Conservation (phyloP, 64 coral and sea anemone genomes). For the Stylophora pistillata region DNA sequence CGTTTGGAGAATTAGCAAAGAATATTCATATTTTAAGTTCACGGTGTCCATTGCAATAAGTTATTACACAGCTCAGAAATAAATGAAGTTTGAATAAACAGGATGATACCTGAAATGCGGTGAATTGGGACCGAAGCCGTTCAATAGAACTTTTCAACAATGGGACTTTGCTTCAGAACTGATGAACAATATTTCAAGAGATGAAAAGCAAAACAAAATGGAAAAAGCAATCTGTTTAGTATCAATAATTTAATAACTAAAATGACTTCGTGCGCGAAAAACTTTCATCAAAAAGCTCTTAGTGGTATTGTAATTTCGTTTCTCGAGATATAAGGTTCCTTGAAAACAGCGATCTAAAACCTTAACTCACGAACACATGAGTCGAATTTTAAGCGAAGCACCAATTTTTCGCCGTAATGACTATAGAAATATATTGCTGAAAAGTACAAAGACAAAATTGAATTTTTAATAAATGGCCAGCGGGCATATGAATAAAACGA, state of each 20-base stretch:
- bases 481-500: not conserved
- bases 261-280: not conserved
- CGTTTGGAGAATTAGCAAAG: not conserved
- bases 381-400: not conserved
- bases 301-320: not conserved
- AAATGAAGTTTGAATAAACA: not conserved
- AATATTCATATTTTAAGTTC: not conserved
- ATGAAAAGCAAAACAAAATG: not conserved
- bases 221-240: not conserved
- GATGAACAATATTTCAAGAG: not conserved
- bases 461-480: not conserved
- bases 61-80: not conserved
- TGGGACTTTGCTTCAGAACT: not conserved
- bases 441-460: not conserved
- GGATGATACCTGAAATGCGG: not conserved
- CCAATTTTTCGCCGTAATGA: not conserved
- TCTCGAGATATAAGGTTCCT: not conserved
- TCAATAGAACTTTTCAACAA: not conserved
- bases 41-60: not conserved
- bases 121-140: too few species aligned
- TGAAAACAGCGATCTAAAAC: not conserved
- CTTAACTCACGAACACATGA: not conserved
- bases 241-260: not conserved
- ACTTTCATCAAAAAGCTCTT: not conserved
- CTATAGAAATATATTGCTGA: not conserved